Evolutionary conservation across 2,113 vertebrate genomes (phyloP), one percentile per base, ranked within the genome.

Genomic region (Channa maculata): DNA sequence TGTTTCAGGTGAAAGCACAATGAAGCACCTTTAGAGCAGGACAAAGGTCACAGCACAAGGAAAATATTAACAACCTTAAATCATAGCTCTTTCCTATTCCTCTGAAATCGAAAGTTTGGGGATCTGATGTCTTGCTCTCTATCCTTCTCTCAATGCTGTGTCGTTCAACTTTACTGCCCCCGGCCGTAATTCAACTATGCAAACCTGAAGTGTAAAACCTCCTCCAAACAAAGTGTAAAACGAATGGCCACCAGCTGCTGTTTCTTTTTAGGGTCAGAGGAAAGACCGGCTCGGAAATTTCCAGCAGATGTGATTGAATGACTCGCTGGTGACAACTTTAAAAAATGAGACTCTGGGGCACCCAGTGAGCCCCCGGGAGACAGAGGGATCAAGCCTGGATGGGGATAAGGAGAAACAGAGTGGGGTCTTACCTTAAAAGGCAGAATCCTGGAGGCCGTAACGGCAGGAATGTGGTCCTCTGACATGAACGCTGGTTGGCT

Each of bases 391-490:
- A 80, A 38, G 64, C 68, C 33, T 58, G 58, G 44, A 52, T 44
- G 57, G 75, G 77, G 84, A 80, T 65, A 65, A 79, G 71, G 64
- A 74, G 70, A 83, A 85, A 71, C 79, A 79, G 72, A 88, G 74
- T 46, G 67, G 69, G 84, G 79, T 79, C 86, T 92, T 92, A 84
- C 93, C 93, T 93, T 94, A 94, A 93, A 94, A 93, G 93, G 92
- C 77, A 92, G 86, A 89, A 92, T 86, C 61, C 73, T 57, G 75
- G 48, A 58, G 69, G 52, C 74, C 79, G 66, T 63, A 80, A 82
- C 12, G 8, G n/a, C 46, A 83, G 76, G 65, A 91, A 90, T 82
- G 88, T 57, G 70, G 53, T 80, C 55, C 67, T 76, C 48, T 87
- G 85, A 88, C 74, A 87, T 77, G 75, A 70, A 46, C 38, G 7